Base-by-base conservation (phyloP, 2,113 vertebrate genomes). In the Callospermophilus lateralis region DNA sequence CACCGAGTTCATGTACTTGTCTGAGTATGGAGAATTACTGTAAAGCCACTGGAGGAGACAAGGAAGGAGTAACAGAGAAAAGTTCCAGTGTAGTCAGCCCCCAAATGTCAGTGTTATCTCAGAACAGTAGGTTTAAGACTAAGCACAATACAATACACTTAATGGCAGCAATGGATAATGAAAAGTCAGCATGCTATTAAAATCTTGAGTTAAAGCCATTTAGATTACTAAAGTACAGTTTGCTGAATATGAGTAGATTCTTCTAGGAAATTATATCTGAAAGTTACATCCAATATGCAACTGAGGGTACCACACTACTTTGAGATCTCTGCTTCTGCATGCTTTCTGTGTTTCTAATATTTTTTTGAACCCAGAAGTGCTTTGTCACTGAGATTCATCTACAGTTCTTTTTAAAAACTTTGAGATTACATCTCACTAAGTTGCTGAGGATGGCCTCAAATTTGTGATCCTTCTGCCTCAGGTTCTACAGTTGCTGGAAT, bases 311-410 rank as follows among this genome's bases (percentile, higher is more conserved):
- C 32, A 26, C 2, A 74, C 26, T 9, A 79, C 45, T 53, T 96
- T 93, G n/a, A 73, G 42, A 6, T 73, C 20, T 86, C 48, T 94
- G 63, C 3, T 61, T 97, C 70, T 74, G 24, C 8, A 22, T 88
- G 42, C 32, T 77, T 95, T 80, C 53, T 78, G 13, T 90, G 51
- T 51, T 94, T 89, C 73, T 85, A 92, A 37, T 55, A 55, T 51
- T 61, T 61, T 58, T 61, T 61, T 61, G 6, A 61, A 61, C 7
- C 58, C 58, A 61, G 58, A 8, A 26, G 58, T 61, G 58, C 22
- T 61, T 61, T 61, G 22, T 8, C 58, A 61, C 58, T 61, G 58
- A 61, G 58, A 20, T 5, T 24, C 58, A 26, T 61, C 22, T 22
- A 61, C 8, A 61, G 58, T 26, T 26, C 22, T 26, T 61, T 61